Percentiles rank a stretch among this genome's conserved stretches.
These are phyloP conservation scores for Hyaena hyaena DNA, from an alignment of 2,113 vertebrate genomes.

Conservation along the genomic window DNA sequence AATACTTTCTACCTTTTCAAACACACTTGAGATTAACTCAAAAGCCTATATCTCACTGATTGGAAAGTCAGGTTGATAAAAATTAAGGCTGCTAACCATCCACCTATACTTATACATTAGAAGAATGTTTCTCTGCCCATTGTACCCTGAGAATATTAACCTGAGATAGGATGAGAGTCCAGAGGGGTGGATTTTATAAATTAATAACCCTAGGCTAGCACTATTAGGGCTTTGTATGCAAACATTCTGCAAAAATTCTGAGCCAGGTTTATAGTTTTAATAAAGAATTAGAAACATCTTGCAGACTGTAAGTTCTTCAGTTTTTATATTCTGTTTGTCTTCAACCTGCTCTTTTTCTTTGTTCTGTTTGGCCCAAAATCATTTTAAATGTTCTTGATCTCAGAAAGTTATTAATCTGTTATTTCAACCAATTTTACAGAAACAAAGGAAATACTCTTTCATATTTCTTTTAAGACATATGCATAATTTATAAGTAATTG, in stretches of 20 bases:
- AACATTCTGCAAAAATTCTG: background rate
- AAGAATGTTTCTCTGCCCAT: background rate
- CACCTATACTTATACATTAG: background rate
- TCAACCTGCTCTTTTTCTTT: background rate
- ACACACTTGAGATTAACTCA: background rate
- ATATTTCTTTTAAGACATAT: background rate
- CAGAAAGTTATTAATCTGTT: background rate
- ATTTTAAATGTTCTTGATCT: background rate
- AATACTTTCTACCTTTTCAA: constrained; percentile 20
- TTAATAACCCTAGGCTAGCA: background rate
- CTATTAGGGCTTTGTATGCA: background rate
- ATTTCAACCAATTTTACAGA: background rate
- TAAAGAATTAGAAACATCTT: constrained; percentile 17
- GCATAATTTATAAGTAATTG: background rate
- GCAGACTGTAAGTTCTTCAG: background rate
- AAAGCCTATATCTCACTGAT: background rate
- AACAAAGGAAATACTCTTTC: background rate
- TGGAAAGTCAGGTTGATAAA: background rate
- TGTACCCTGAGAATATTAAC: background rate
- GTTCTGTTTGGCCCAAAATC: background rate
- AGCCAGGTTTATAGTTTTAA: background rate
- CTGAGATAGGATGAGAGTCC: background rate
- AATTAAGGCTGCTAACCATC: background rate
- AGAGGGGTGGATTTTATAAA: background rate
- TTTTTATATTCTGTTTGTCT: background rate